These are phyloP conservation scores for Strigamia crassipes DNA, from an alignment of 2,888 invertebrate species.

Conservation along the genomic window DNA sequence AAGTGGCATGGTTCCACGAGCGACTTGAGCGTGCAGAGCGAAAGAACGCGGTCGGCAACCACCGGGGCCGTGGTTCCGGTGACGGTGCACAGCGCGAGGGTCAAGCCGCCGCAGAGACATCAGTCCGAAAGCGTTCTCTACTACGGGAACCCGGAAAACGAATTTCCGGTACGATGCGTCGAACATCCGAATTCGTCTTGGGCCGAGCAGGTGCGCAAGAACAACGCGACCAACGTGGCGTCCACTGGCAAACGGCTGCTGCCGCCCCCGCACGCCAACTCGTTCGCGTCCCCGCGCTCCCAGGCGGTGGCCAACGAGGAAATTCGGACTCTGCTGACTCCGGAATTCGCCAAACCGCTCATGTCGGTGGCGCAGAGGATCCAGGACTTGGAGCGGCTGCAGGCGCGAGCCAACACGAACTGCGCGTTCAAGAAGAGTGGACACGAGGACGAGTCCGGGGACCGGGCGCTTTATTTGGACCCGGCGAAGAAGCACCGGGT, in stretches of 20 bases:
- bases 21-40: conserved; percentile 67
- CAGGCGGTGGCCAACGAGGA: conserved; percentile 48
- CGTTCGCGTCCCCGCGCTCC: background rate
- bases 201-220: conserved; percentile 58
- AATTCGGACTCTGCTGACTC: conserved; percentile 52
- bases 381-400: conserved; percentile 67
- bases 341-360: conserved; percentile 60
- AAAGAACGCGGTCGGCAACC: conserved; percentile 15
- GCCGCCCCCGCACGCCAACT: conserved; percentile 53
- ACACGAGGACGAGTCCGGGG: background rate
- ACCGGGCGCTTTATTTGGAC: conserved; percentile 64
- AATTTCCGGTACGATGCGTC: background rate
- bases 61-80: conserved; percentile 50
- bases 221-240: conserved; percentile 54
- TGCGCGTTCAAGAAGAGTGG: conserved; percentile 56
- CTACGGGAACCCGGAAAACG: conserved; percentile 60
- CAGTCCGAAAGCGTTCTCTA: conserved; percentile 77
- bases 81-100: conserved; percentile 76
- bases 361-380: conserved; percentile 69
- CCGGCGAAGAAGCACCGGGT: conserved; percentile 74
- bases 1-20: conserved; percentile 79
- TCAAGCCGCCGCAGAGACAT: conserved; percentile 76
- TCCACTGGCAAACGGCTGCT: background rate
- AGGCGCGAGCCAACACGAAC: conserved; percentile 56
- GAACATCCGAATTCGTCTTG: conserved; percentile 25